Evolutionary conservation across 2,113 vertebrate genomes (phyloP).

Genomic region (Cynoglossus semilaevis): DNA sequence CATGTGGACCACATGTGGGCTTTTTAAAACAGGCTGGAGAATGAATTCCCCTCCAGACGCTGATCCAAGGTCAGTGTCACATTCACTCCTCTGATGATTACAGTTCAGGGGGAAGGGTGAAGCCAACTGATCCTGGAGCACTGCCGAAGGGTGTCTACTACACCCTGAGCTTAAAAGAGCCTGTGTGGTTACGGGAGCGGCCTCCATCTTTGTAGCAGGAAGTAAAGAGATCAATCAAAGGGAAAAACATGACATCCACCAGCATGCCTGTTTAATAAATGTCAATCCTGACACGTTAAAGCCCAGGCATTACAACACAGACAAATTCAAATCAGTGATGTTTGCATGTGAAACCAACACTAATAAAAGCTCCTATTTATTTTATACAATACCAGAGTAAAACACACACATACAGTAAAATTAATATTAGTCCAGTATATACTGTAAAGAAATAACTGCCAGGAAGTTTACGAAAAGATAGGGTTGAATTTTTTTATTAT

Average conservation of each 20-base stretch:
- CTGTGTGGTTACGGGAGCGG: conserved; percentile 61
- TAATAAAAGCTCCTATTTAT: conserved; percentile 13
- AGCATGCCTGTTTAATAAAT: conserved; percentile 64
- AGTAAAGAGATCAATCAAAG: conserved; percentile 69
- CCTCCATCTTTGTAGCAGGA: conserved; percentile 69
- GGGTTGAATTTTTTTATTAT: too few species aligned
- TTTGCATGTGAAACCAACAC: conserved; percentile 11
- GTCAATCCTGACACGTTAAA: conserved; percentile 60
- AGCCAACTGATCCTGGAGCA: conserved; percentile 55
- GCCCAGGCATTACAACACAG: conserved; percentile 29
- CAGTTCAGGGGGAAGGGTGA: conserved; percentile 49
- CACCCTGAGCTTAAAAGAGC: conserved; percentile 58
- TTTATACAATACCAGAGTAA: conserved; percentile 16
- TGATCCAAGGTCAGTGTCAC: conserved; percentile 66
- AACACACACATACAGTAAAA: not conserved
- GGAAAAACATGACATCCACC: conserved; percentile 63
- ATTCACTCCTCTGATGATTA: conserved; percentile 67
- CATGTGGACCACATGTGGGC: conserved; percentile 72
- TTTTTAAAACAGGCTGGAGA: conserved; percentile 40
- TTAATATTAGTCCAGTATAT: too few species aligned
- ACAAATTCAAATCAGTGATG: conserved; percentile 21
- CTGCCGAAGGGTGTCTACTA: conserved; percentile 61
- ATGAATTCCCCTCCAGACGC: conserved; percentile 60
- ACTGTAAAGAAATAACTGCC: too few species aligned
- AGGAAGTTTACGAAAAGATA: too few species aligned